Percentiles rank a stretch among this genome's conserved stretches.
phyloP scores from a whole-genome alignment of 2,797 vertebrate genomes.

The Rallus crepitans region DNA sequence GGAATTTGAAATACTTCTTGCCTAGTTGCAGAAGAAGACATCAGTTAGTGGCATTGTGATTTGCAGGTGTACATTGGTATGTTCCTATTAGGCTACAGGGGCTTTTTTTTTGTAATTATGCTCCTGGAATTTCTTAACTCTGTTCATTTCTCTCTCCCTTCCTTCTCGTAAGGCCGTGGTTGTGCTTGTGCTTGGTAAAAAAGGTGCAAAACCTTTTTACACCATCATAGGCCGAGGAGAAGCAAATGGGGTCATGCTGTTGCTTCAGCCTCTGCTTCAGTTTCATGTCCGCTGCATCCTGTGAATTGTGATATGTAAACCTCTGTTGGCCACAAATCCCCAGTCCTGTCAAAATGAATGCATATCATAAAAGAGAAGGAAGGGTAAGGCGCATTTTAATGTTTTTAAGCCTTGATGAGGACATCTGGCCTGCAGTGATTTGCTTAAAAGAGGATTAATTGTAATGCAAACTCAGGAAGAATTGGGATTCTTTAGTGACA shows the following conservation, averaged over 20 bases:
- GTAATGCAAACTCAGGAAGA: constrained; percentile 50
- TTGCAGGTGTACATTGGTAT: background rate
- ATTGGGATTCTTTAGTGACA: constrained; percentile 11
- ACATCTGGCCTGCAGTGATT: constrained; percentile 37
- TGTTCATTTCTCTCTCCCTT: background rate
- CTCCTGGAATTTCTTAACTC: background rate
- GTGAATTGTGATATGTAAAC: background rate
- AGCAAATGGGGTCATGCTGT: background rate
- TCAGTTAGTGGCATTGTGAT: background rate
- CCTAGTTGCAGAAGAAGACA: background rate
- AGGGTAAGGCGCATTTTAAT: background rate
- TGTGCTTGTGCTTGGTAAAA: background rate
- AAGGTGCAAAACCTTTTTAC: background rate
- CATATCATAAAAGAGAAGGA: background rate
- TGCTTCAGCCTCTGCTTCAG: background rate
- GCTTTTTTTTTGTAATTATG: background rate
- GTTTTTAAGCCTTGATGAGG: constrained; percentile 28
- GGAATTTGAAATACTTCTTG: background rate
- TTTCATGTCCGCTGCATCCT: background rate
- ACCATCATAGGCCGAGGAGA: background rate
- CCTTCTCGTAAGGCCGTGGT: background rate
- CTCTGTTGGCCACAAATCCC: constrained; percentile 38
- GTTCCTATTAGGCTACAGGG: background rate
- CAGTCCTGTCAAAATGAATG: background rate
- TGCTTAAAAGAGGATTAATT: constrained; percentile 60